These are phyloP conservation scores for Ictidomys tridecemlineatus DNA, from an alignment of 2,113 vertebrate genomes.

Conservation along the genomic window DNA sequence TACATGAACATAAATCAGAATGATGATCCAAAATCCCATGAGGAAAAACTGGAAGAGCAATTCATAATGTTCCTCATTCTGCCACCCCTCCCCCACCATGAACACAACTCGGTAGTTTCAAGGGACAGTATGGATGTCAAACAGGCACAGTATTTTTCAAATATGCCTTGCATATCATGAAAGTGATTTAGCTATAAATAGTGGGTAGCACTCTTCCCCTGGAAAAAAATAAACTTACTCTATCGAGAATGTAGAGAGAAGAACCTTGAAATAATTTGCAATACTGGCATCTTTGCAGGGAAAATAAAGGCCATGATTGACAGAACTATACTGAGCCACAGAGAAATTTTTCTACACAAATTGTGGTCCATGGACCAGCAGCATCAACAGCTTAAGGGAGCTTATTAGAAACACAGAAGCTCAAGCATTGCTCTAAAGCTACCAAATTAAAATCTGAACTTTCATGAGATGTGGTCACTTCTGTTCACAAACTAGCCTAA, in stretches of 20 bases:
- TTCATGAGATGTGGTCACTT: too few species aligned
- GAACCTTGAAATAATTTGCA: not conserved
- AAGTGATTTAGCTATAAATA: not conserved
- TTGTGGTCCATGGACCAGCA: too few species aligned
- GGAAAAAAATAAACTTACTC: not conserved
- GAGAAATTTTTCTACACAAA: too few species aligned
- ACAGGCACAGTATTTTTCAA: not conserved
- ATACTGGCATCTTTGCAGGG: not conserved
- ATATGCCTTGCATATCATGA: not conserved
- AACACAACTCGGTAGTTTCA: not conserved
- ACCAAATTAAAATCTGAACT: too few species aligned
- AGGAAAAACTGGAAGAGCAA: not conserved
- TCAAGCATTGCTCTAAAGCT: too few species aligned
- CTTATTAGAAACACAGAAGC: too few species aligned
- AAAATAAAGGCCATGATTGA: not conserved
- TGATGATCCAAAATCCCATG: not conserved
- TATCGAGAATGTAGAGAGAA: not conserved
- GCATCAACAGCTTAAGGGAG: too few species aligned
- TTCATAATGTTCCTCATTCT: not conserved
- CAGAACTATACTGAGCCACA: not conserved
- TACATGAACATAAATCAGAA: not conserved
- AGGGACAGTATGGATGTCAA: too few species aligned
- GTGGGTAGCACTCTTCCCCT: rapidly evolving
- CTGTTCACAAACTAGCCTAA: not conserved
- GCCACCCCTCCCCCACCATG: not conserved